Percentiles rank a stretch among this genome's conserved stretches.
These are phyloP conservation scores for Notoglanidium macrostoma DNA, from an alignment of 2,797 vertebrate species.

Conservation along the genomic window DNA sequence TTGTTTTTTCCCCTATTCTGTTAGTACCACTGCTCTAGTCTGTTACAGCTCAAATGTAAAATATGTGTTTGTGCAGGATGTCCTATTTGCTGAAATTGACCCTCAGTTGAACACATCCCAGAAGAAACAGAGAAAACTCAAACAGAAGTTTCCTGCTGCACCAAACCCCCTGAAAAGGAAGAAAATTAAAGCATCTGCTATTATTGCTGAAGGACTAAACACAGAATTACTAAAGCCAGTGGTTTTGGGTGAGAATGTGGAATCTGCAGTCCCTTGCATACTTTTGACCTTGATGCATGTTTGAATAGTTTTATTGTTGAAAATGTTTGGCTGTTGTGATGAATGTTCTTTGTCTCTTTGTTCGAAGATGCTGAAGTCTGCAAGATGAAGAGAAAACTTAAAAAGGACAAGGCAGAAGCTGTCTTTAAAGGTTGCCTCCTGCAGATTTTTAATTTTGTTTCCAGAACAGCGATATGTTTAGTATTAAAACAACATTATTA, in stretches of 20 bases:
- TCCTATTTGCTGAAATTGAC: conserved; percentile 46
- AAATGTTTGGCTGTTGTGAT: not conserved
- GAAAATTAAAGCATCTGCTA: conserved; percentile 65
- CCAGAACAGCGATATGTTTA: not conserved
- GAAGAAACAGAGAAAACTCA: conserved; percentile 83
- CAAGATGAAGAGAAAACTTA: conserved; percentile 12
- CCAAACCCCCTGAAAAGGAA: conserved; percentile 80
- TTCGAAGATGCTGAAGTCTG: conserved; percentile 34
- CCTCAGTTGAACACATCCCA: conserved; percentile 52
- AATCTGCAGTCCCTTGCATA: not conserved
- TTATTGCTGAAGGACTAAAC: conserved; percentile 46
- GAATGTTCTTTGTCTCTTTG: not conserved
- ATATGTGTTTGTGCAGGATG: conserved; percentile 41
- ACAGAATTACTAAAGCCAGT: conserved; percentile 66
- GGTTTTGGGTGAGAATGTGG: conserved; percentile 73
- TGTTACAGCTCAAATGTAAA: not conserved
- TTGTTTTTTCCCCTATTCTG: not conserved
- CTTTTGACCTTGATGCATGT: not conserved
- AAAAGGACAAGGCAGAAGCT: conserved; percentile 21
- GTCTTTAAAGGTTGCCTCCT: conserved; percentile 44
- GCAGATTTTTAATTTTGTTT: not conserved
- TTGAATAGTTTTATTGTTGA: not conserved
- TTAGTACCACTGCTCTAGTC: not conserved
- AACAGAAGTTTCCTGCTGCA: conserved; percentile 79
- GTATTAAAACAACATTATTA: not conserved